Percentiles rank a stretch among this genome's conserved stretches.
phyloP scores from a whole-genome alignment of 2,797 vertebrate genomes.

The Mustela erminea region DNA sequence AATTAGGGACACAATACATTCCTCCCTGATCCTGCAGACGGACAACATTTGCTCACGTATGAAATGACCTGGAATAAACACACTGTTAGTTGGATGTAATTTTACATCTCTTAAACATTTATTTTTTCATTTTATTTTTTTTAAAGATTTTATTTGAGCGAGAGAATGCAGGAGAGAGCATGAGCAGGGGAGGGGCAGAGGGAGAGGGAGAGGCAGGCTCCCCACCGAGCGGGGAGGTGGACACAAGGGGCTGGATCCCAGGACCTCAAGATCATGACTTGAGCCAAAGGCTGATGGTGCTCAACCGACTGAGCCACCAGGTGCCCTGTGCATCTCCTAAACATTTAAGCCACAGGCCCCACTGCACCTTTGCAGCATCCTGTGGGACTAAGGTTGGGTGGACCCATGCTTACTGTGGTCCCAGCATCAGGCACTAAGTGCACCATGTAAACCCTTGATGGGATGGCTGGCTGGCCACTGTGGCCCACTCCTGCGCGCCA shows the following conservation, averaged over 20 bases:
- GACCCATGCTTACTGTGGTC: not conserved
- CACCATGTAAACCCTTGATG: not conserved
- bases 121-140: not conserved
- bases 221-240: not conserved
- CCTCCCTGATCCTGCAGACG: not conserved
- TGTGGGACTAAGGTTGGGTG: accelerated
- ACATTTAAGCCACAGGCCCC: too few relatives aligned
- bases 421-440: not conserved
- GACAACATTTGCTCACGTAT: too few relatives aligned
- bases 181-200: not conserved
- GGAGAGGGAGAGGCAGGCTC: not conserved
- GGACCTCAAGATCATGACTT: not conserved
- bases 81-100: not conserved
- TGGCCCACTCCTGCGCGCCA: accelerated
- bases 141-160: not conserved
- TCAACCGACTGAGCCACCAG: not conserved
- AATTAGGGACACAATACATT: not conserved
- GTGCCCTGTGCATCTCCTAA: too few relatives aligned
- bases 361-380: not conserved
- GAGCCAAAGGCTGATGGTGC: not conserved
- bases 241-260: not conserved
- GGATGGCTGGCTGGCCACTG: too few relatives aligned
- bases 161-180: not conserved
- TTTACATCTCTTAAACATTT: not conserved
- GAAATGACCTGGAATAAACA: too few relatives aligned